Conservation (phyloP, 1,140 invertebrate species). For the Acromyrmex charruanus region DNA sequence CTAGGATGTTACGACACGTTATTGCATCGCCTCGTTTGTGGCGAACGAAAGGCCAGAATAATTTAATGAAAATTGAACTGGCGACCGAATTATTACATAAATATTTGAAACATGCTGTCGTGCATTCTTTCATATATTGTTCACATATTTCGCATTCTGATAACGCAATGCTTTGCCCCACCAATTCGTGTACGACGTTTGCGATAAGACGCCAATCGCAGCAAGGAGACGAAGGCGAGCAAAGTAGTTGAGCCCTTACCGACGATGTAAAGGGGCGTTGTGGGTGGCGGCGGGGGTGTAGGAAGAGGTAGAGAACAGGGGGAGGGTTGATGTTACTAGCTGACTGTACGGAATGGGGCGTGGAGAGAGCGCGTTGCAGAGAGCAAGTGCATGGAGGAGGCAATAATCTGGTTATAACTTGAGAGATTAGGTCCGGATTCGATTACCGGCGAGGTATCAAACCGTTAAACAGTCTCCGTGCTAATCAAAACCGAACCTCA, state of each 20-base stretch:
- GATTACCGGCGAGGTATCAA: conserved; percentile 87
- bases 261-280: conserved; percentile 15
- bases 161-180: conserved; percentile 4
- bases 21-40: not conserved
- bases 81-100: not conserved
- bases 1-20: not conserved
- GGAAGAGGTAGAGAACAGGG: conserved; percentile 4
- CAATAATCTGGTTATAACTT: conserved; percentile 87
- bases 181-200: conserved; percentile 9
- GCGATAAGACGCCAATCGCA: conserved; percentile 37
- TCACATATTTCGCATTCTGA: not conserved
- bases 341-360: conserved; percentile 79
- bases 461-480: conserved; percentile 87
- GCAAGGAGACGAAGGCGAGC: conserved; percentile 28
- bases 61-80: not conserved
- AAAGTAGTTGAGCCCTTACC: conserved; percentile 40
- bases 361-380: conserved; percentile 78
- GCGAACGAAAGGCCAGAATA: not conserved
- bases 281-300: conserved; percentile 8
- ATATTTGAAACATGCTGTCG: not conserved
- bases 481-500: conserved; percentile 87
- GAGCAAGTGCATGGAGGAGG: conserved; percentile 86
- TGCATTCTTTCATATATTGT: not conserved
- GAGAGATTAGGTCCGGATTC: conserved; percentile 87
- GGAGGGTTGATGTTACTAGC: conserved; percentile 72